Percentiles rank a stretch among this genome's conserved stretches.
These are phyloP conservation scores for Parapsyche elsis DNA, from an alignment of 1,140 invertebrate genomes.

Conservation along the genomic window DNA sequence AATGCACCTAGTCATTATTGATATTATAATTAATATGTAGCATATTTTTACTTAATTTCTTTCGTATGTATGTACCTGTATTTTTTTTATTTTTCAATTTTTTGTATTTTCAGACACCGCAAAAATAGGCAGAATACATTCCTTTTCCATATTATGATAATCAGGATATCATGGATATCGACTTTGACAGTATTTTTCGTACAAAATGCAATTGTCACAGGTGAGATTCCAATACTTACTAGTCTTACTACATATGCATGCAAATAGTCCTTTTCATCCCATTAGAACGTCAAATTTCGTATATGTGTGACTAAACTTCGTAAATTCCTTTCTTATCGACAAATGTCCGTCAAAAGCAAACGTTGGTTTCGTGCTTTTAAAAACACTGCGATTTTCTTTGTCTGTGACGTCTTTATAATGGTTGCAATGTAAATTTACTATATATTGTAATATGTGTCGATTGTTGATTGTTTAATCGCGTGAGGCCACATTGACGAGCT, in stretches of 20 bases:
- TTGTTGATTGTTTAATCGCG: not conserved
- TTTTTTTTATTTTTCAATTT: not conserved
- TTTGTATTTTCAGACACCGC: conserved; percentile 45
- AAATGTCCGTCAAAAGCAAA: not conserved
- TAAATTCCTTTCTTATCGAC: not conserved
- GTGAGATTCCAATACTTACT: too few relatives aligned
- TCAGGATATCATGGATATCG: conserved; percentile 53
- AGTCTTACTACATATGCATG: not conserved
- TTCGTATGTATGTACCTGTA: not conserved
- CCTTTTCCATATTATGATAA: conserved; percentile 50
- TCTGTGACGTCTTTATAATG: too few relatives aligned
- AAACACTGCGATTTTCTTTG: not conserved
- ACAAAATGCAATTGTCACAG: conserved; percentile 44
- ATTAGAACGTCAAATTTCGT: not conserved
- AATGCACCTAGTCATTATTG: too few relatives aligned
- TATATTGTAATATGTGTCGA: too few relatives aligned
- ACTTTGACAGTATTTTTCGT: conserved; percentile 35
- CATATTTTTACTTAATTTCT: not conserved
- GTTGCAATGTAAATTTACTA: too few relatives aligned
- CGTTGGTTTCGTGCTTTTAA: not conserved
- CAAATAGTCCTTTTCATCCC: not conserved
- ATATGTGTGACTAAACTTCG: not conserved
- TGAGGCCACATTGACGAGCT: too few relatives aligned
- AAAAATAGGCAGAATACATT: conserved; percentile 34
- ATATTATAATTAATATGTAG: too few relatives aligned